Evolutionary conservation across 1,140 invertebrate species (phyloP), one percentile per base, ranked within the genome.

Genomic region (Macrosteles quadrilineatus): DNA sequence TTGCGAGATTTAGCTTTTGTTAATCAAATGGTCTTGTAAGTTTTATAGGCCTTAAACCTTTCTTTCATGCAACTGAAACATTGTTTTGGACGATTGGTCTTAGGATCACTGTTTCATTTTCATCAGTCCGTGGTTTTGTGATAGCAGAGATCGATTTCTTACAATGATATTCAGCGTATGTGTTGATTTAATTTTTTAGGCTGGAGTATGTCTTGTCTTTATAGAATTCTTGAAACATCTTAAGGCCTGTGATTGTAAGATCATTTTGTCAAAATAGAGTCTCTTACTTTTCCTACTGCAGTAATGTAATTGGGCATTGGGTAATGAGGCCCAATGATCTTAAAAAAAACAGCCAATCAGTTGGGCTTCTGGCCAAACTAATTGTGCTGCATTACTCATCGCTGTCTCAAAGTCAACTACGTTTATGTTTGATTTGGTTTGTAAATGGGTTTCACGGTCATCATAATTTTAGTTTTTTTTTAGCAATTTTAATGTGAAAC

Each of bases 61-160:
- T 23, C 68, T 70, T n/a, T 43, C 4, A 53, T 67, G 59, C 9
- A 70, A 23, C 23, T 29, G 19, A 23, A 65, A 67, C 31, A 45
- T 67, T n/a, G 64, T 70, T 47, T 43, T 64, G 14, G 36, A 45
- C 14, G n/a, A 30, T 11, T 64, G 29, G 40, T 70, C 69, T 23
- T 66, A 14, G 23, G 62, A 27, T 23, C 47, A 29, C 17, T 1
- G n/a, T 50, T 70, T 70, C 23, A 70, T 36, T 31, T 70, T 67
- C 3, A 67, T 70, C 69, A 67, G 45, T 70, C 14, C 69, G 36
- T 6, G 69, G 69, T 65, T 23, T 63, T 63, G 57, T 70, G 14
- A 70, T 43, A 25, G 69, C 36, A 64, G 14, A 67, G 25, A 45
- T 64, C 21, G 57, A 43, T n/a, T 64, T 69, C 21, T 70, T 70